Conservation (phyloP, 2,888 invertebrate genomes). For the Gymnosoma rotundatum region DNA sequence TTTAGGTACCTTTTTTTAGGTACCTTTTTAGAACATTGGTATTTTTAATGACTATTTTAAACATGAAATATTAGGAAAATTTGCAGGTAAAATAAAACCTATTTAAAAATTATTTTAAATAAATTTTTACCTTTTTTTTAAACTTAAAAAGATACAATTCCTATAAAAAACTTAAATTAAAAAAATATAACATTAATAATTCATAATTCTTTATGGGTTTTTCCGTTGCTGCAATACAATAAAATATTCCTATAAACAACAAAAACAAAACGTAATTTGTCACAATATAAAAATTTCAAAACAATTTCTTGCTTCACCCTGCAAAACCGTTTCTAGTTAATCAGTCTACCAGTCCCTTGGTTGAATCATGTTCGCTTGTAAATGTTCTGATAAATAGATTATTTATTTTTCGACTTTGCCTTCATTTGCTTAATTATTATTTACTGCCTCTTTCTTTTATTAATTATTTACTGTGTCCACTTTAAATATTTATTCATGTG, state of each 20-base stretch:
- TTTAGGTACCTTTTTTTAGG: too few relatives aligned
- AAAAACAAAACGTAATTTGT: conserved; percentile 14
- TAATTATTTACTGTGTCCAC: conserved; percentile 3
- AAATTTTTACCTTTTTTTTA: too few relatives aligned
- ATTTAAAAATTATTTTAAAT: too few relatives aligned
- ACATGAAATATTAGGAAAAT: too few relatives aligned
- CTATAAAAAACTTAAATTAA: too few relatives aligned
- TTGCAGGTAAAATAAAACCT: too few relatives aligned
- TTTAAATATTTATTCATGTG: conserved; percentile 8
- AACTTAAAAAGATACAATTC: too few relatives aligned
- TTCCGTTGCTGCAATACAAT: neutral
- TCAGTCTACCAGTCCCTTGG: neutral
- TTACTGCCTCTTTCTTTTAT: neutral
- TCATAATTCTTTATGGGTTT: neutral
- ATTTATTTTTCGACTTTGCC: neutral
- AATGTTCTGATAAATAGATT: conserved; percentile 1
- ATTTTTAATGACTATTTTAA: too few relatives aligned
- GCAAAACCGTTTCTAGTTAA: conserved; percentile 3
- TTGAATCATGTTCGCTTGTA: neutral
- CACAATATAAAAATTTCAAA: conserved; percentile 24
- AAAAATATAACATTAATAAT: too few relatives aligned
- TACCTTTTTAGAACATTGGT: too few relatives aligned
- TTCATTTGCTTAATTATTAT: neutral
- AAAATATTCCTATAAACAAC: neutral
- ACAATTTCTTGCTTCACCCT: neutral